These are phyloP conservation scores for Timema podura DNA, from an alignment of 2,888 invertebrate genomes.

Conservation along the genomic window DNA sequence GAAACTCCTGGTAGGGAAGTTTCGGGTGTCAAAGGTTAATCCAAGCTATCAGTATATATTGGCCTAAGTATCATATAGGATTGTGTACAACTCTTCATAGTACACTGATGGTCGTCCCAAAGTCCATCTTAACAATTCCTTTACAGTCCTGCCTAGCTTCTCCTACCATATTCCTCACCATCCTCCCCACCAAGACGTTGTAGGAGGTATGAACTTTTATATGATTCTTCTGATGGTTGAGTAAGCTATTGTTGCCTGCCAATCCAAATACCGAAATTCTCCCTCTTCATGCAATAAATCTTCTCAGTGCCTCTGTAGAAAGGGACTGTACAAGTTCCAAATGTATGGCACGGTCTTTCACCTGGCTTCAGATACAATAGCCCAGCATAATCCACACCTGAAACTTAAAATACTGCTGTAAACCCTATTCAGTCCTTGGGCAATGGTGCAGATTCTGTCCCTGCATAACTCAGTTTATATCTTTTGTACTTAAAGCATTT, in stretches of 20 bases:
- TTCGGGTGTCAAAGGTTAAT: too few species aligned
- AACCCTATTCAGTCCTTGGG: too few species aligned
- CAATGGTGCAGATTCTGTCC: too few species aligned
- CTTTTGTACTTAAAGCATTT: background rate
- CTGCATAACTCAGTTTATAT: too few species aligned
- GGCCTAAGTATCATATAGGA: too few species aligned
- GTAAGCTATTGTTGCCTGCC: background rate
- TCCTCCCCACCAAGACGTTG: background rate
- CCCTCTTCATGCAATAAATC: background rate
- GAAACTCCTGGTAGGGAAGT: too few species aligned
- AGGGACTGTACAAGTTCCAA: background rate
- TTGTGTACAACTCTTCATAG: too few species aligned
- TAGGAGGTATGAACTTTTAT: background rate
- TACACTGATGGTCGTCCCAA: background rate
- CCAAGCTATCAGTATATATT: too few species aligned
- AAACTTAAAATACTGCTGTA: too few species aligned
- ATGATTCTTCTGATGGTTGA: background rate
- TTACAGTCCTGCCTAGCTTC: background rate
- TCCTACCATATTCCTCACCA: background rate
- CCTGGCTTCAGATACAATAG: background rate
- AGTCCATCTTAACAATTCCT: background rate
- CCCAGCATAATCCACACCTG: background rate
- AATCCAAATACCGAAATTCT: background rate
- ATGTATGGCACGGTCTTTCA: background rate
- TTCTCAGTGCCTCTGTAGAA: background rate